phyloP scores from a whole-genome alignment of 2,113 vertebrate genomes.

The Corythornis madagascariensis region DNA sequence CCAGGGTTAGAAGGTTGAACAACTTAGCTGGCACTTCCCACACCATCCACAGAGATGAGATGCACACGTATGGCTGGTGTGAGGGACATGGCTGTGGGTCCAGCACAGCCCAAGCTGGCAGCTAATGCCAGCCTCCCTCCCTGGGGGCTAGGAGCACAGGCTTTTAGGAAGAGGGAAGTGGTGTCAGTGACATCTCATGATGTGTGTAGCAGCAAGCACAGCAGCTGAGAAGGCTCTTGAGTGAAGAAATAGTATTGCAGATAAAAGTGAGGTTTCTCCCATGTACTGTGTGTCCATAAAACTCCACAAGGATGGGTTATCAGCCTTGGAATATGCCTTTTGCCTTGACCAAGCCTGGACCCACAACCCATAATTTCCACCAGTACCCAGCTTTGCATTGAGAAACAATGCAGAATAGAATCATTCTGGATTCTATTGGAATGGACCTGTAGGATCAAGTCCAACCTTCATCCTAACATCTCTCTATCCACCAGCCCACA shows the following conservation, averaged over 20 bases:
- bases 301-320: background rate
- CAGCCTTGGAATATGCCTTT: background rate
- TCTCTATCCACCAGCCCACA: too few species aligned
- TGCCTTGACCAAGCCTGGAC: background rate
- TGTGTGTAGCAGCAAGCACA: fast-evolving
- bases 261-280: background rate
- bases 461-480: too few species aligned
- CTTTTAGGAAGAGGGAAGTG: background rate
- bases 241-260: background rate
- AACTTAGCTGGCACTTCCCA: background rate
- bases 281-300: background rate
- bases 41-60: background rate
- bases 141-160: background rate
- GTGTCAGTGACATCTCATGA: background rate
- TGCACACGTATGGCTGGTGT: fast-evolving
- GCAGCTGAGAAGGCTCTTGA: background rate
- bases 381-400: background rate
- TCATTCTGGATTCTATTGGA: too few species aligned
- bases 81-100: background rate
- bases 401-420: background rate
- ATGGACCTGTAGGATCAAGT: too few species aligned
- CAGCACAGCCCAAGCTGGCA: background rate
- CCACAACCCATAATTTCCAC: background rate
- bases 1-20: background rate
- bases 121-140: background rate